Evolutionary conservation across 2,797 vertebrate genomes (phyloP), one percentile per base, ranked within the genome.

Genomic region (Poecilia wingei): DNA sequence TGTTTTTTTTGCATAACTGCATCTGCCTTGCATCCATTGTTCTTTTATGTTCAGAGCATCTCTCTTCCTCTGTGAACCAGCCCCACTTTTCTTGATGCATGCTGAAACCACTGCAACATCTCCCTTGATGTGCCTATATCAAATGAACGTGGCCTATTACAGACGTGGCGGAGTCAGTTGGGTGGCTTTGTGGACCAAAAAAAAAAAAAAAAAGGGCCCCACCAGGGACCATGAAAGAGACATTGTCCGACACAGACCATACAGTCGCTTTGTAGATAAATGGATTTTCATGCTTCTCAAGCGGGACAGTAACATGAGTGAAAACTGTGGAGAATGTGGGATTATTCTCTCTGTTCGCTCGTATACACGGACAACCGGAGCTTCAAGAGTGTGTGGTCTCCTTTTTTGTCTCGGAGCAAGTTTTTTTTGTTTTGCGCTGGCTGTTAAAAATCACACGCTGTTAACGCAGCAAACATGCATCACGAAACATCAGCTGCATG

Each of bases 271-370:
- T 95, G 91, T 92, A 88, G 94, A 93, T 95, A 95, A 96, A 94
- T 94, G 93, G 93, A 95, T 95, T 95, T 94, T 92, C 94, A 94
- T 92, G 93, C 92, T 88, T 91, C 93, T 95, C 93, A 93, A 90
- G 53, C 76, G 61, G 85, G 89, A 94, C 91, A 94, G 79, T 93
- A 90, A 92, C 92, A 85, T 92, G 90, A 93, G 91, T 94, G 93
- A 93, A 93, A 93, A 92, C 90, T 93, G 93, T 93, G 93, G 90
- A 93, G 90, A 94, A 95, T 93, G 92, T 89, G 90, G 91, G 92
- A 93, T 94, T 93, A 93, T 90, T 88, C 88, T 84, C 92, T 83
- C 85, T 88, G 59, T 79, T 78, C 59, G 4, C 75, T 84, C 45
- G 5, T 70, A 91, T 83, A 87, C 86, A 78, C 1, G 73, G 85